Evolutionary conservation across 2,797 vertebrate species (phyloP).

Genomic region (Coregonus sp.): DNA sequence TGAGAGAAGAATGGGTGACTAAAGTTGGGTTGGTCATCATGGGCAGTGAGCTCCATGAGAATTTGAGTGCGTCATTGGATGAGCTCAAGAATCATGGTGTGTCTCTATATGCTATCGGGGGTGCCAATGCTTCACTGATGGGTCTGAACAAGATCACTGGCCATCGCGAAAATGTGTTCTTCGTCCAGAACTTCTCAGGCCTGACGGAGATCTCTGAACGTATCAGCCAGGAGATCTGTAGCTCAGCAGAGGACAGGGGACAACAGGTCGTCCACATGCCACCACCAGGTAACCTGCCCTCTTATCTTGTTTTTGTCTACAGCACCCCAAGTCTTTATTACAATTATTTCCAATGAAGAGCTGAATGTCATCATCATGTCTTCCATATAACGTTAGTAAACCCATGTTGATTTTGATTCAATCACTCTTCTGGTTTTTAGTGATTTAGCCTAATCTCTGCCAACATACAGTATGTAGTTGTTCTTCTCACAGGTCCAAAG

Average conservation of each 20-base stretch:
- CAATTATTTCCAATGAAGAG: no score
- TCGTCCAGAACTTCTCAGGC: neutral
- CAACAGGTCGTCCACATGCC: neutral
- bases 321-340: no score
- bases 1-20: no score
- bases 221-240: neutral
- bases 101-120: neutral
- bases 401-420: no score
- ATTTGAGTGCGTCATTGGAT: no score
- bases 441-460: neutral
- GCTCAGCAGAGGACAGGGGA: neutral
- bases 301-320: no score
- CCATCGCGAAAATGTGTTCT: neutral
- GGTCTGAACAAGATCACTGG: neutral
- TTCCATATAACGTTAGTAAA: neutral
- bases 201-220: neutral
- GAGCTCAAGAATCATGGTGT: neutral
- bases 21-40: no score
- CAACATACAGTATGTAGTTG: neutral
- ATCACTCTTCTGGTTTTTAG: neutral
- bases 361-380: no score
- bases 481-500: neutral
- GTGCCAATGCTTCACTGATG: neutral
- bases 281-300: neutral
- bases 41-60: no score